A percentile compares a stretch with the other conserved stretches of the same genome.
Conservation (phyloP, 2,797 vertebrate genomes). For the Xenops minutus region DNA sequence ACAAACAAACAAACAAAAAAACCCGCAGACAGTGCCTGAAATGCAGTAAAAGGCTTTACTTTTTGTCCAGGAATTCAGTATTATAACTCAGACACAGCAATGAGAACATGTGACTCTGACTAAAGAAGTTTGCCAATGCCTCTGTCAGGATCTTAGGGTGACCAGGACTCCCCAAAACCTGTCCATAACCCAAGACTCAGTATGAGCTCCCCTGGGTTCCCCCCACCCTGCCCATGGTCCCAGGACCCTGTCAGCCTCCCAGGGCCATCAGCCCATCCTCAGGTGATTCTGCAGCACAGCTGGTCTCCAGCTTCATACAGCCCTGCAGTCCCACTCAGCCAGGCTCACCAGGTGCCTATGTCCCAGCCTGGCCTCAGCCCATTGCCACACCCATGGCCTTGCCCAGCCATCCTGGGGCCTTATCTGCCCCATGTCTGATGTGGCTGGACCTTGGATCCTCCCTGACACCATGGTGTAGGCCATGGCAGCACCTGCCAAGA, state of each 20-base stretch:
- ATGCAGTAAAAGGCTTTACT: not conserved
- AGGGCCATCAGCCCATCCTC: accelerated
- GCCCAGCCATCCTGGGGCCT: accelerated
- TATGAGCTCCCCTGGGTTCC: not conserved
- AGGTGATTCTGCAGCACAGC: accelerated
- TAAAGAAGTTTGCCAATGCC: not conserved
- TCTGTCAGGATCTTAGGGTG: accelerated
- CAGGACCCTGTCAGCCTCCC: not conserved
- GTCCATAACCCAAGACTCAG: accelerated
- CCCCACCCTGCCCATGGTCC: accelerated
- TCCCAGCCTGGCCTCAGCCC: not conserved
- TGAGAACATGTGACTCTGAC: not conserved
- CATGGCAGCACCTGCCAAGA: accelerated
- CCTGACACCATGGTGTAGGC: not conserved
- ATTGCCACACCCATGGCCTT: accelerated
- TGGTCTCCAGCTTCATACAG: not conserved
- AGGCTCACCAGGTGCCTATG: accelerated
- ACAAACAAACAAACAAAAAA: too few relatives aligned
- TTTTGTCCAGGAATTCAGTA: not conserved
- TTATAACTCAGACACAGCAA: not conserved
- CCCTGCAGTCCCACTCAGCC: accelerated
- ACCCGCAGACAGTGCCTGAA: not conserved
- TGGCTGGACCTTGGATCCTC: not conserved
- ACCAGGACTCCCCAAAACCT: not conserved
- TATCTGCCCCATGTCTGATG: not conserved